These are phyloP conservation scores for Aphelocoma coerulescens DNA, from an alignment of 2,113 vertebrate species.

Conservation along the genomic window DNA sequence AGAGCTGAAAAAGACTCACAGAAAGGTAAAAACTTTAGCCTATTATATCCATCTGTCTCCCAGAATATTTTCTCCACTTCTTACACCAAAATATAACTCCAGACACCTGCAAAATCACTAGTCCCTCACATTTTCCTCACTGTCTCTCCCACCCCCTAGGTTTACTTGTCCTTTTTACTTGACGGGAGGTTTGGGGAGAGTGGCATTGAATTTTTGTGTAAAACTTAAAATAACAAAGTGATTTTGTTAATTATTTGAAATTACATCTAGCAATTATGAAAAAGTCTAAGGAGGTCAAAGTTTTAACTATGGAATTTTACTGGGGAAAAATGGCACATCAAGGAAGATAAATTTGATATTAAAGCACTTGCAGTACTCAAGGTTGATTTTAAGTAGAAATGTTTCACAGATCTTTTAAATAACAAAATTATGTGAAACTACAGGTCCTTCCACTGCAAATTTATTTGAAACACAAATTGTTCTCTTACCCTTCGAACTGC, in stretches of 20 bases:
- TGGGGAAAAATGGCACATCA: neutral
- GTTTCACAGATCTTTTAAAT: neutral
- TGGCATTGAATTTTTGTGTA: neutral
- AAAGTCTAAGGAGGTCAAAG: neutral
- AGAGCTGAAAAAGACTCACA: neutral
- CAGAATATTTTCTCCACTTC: neutral
- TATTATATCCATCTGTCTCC: neutral
- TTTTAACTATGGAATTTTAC: neutral
- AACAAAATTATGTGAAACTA: neutral
- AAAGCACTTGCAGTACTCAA: neutral
- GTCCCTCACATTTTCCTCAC: neutral
- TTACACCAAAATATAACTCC: neutral
- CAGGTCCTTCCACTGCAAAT: neutral
- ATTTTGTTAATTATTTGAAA: neutral
- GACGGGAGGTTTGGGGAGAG: neutral
- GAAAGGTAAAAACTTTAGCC: neutral
- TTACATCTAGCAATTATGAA: neutral
- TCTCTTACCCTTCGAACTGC: neutral
- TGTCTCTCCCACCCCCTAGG: fast-evolving
- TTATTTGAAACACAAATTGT: neutral
- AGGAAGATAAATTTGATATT: neutral
- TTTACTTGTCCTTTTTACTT: neutral
- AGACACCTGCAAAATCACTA: neutral
- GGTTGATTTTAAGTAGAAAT: neutral
- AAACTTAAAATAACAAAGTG: neutral